Base-by-base conservation (phyloP, 2,888 invertebrate species). In the Copidosoma aretas region DNA sequence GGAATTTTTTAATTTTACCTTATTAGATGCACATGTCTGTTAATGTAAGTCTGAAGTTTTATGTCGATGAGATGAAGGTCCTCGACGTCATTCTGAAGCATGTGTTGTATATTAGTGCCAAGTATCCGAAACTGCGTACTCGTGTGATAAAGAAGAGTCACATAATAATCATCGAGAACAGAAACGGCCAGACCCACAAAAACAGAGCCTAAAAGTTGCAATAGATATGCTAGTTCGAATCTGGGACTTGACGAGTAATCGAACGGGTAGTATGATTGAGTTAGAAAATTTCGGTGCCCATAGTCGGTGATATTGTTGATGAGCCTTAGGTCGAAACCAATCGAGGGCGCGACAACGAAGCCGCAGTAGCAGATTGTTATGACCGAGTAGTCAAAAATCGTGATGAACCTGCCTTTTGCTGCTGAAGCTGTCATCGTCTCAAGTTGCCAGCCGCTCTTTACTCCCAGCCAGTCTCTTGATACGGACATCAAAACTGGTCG, bases 371-470 rank as follows among this genome's bases (percentile, higher is more conserved):
- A 57, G 14, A n/a, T 14, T 0, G 3, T 17, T 10, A 65, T 17
- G 4, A 61, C 10, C 1, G 32, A 3, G 22, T 58, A 59, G 4
- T 52, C 61, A 15, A 17, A 1, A 2, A 69, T 65, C 15, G 61
- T 58, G 25, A 61, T 25, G n/a, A 58, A n/a, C 14, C 51, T 60
- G 1, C 43, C 53, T 1, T 51, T 41, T 1, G 10, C 2, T 2
- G 67, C 70, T 52, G 66, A 17, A 0, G 19, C 32, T 15, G 17
- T 54, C 70, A 70, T 70, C n/a, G 24, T 10, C 21, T 56, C 17
- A 0, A 17, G 1, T 17, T 66, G 54, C 63, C 66, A 70, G 8
- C 60, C 22, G 2, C 10, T 0, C 17, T 60, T 63, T 0, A n/a
- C 3, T 1, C 52, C 22, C 1, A 32, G 12, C 70, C 70, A 70